A percentile compares a stretch with the other conserved stretches of the same genome.
Evolutionary conservation across 1,140 invertebrate species (phyloP).

Genomic region (Drosophila eugracilis): DNA sequence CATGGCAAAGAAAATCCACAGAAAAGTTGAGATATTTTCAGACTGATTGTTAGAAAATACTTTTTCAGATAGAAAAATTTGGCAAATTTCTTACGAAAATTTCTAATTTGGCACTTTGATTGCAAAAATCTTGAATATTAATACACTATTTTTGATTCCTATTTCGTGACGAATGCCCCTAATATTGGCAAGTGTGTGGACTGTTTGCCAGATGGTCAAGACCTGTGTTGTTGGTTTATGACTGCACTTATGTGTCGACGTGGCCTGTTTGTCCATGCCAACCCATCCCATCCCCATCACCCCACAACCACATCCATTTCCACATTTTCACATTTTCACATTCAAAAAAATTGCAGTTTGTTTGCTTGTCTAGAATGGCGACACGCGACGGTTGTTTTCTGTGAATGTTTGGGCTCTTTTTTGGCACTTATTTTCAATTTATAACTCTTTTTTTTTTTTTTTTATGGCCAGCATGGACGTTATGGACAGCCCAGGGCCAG

Average conservation of each 20-base stretch:
- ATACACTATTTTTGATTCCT: neutral
- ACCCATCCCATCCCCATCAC: too few species aligned
- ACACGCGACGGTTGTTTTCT: too few species aligned
- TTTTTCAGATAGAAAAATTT: too few species aligned
- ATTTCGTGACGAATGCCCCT: neutral
- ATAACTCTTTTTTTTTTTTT: constrained; percentile 64
- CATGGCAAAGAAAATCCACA: neutral
- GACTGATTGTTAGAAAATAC: too few species aligned
- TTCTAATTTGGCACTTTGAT: too few species aligned
- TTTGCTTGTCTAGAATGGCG: constrained; percentile 36
- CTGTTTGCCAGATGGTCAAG: constrained; percentile 33
- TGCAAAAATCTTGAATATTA: neutral
- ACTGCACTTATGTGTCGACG: constrained; percentile 56
- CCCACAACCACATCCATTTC: neutral
- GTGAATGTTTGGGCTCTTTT: constrained; percentile 47
- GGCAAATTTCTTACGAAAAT: too few species aligned
- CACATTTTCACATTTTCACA: neutral
- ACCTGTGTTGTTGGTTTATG: constrained; percentile 53
- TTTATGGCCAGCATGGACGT: constrained; percentile 44
- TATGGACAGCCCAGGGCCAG: constrained; percentile 6
- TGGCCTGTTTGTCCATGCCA: constrained; percentile 27
- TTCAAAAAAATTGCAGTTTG: constrained; percentile 8
- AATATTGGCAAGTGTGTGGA: constrained; percentile 9
- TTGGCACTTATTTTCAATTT: constrained; percentile 62
- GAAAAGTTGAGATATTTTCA: too few species aligned